Evolutionary conservation across 2,888 invertebrate genomes (phyloP).

Genomic region (Capitulum mitella): DNA sequence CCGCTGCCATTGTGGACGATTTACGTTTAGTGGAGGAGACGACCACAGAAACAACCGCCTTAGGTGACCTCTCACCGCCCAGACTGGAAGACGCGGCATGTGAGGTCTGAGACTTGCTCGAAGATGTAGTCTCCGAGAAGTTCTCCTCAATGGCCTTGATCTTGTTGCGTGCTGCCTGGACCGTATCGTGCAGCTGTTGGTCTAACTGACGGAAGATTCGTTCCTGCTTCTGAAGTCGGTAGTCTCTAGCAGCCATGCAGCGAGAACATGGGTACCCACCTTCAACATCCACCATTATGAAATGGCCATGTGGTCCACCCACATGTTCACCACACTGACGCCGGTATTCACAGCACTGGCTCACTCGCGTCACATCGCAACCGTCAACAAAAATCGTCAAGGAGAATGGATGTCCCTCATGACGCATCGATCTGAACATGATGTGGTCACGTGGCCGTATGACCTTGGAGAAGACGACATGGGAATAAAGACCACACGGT

Average conservation of each 20-base stretch:
- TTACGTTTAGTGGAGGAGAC: background rate
- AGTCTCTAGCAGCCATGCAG: background rate
- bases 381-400: background rate
- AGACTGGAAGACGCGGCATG: background rate
- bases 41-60: background rate
- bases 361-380: background rate
- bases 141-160: background rate
- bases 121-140: background rate
- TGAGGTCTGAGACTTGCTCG: background rate
- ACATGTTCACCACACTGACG: conserved; percentile 1
- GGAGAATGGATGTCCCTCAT: background rate
- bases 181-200: background rate
- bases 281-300: conserved; percentile 9
- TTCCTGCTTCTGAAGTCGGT: background rate
- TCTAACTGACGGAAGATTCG: background rate
- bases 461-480: background rate
- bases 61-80: background rate
- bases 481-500: background rate
- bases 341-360: conserved; percentile 16
- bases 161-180: background rate
- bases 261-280: background rate
- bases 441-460: conserved; percentile 3
- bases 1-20: background rate
- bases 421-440: conserved; percentile 1
- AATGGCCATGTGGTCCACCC: background rate